These are phyloP conservation scores for Eudyptes chrysolophus DNA, from an alignment of 2,113 vertebrate species.

Conservation along the genomic window DNA sequence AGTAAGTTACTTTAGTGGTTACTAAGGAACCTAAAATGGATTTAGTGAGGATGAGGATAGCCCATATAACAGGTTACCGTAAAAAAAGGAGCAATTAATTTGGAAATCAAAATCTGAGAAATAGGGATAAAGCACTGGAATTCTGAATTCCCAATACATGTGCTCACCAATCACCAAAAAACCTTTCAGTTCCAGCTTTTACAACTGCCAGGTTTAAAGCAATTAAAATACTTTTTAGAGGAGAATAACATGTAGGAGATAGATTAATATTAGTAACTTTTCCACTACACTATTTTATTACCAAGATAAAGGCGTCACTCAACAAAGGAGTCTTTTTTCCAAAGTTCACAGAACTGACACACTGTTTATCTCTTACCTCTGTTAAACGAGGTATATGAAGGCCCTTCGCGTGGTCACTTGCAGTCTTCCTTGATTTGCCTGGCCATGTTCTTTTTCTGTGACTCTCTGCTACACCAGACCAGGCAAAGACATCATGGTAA, in stretches of 20 bases:
- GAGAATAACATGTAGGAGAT: not conserved
- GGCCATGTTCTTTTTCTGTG: slow-evolving; percentile 95
- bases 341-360: accelerated
- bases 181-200: not conserved
- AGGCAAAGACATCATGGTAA: slow-evolving; percentile 97
- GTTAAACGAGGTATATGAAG: slow-evolving; percentile 96
- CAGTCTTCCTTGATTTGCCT: slow-evolving; percentile 91
- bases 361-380: slow-evolving; percentile 77
- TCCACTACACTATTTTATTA: not conserved
- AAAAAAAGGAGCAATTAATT: not conserved
- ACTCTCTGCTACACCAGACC: slow-evolving; percentile 90
- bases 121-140: not conserved
- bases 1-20: not conserved
- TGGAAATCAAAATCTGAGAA: not conserved
- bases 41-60: not conserved
- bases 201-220: not conserved
- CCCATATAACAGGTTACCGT: not conserved
- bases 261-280: not conserved
- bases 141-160: not conserved
- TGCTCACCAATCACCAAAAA: not conserved
- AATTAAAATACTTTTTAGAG: not conserved
- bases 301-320: not conserved
- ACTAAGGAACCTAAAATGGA: not conserved
- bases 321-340: not conserved
- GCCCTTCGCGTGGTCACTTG: slow-evolving; percentile 91